Base-by-base conservation (phyloP, 1,140 invertebrate species). In the Heliconius nattereri region DNA sequence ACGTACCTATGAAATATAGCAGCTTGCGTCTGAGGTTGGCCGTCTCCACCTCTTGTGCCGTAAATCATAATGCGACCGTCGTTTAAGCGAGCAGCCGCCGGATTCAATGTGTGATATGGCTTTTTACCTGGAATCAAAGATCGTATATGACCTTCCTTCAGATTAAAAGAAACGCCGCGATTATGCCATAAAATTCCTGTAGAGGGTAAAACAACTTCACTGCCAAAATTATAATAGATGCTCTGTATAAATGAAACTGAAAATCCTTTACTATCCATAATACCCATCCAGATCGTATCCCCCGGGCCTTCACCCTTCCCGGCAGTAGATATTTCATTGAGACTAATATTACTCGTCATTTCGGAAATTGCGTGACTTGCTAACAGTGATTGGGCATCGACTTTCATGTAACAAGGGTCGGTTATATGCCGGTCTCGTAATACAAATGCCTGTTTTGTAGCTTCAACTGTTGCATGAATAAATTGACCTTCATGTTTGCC, bases 221-320 rank as follows among this genome's bases (percentile, higher is more conserved):
- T 93, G 7, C 91, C 92, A 80, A 88, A 94, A 57, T 75, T 20
- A 82, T 91, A 85, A 70, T 90, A 94, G 66, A 90, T 75, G 54
- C 92, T 94, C 82, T 93, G 92, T 76, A 94, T 94, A 84, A 90
- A 94, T 75, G 92, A 93, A 75, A 94, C 91, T 26, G 89, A 93
- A 83, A 89, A 94, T 8, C 92, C 92, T 86, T 87, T 88, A 32
- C 83, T 85, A 80, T 94, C 92, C 92, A 94, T 93, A 52, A 89
- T 85, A 54, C 91, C 92, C 85, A 94, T 85, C 92, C 92, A 94
- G 79, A 93, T 84, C 19, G 92, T 94, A 78, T 94, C 92, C 20
- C 91, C 90, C 23, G 88, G 81, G 8, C 89, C 90, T 76, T 88
- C 89, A 19, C 85, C 87, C 72, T 85, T 83, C 35, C 78, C 85